These are phyloP conservation scores for Hymenopus coronatus DNA, from an alignment of 2,888 invertebrate genomes.

Conservation along the genomic window DNA sequence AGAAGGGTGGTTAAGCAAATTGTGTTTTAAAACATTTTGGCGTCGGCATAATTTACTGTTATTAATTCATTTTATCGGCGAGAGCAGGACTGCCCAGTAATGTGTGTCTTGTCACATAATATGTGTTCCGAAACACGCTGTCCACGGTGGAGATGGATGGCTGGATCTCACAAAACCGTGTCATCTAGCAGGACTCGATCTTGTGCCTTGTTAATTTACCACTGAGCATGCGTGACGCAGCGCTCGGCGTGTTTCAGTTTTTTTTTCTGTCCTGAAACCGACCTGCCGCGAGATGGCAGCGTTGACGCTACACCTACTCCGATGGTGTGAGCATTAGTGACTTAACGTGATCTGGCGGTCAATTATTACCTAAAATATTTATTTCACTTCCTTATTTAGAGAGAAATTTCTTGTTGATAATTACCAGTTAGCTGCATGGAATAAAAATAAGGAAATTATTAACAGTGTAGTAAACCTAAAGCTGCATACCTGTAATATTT, in stretches of 20 bases:
- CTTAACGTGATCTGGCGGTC: background rate
- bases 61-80: too few species aligned
- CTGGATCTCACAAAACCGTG: background rate
- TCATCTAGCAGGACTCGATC: background rate
- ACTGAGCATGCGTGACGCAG: background rate
- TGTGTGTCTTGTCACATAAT: too few species aligned
- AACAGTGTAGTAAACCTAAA: too few species aligned
- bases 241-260: background rate
- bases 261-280: background rate
- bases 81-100: too few species aligned
- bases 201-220: background rate
- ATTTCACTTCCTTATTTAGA: background rate
- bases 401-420: too few species aligned
- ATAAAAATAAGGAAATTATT: too few species aligned
- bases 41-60: too few species aligned
- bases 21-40: too few species aligned
- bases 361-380: background rate
- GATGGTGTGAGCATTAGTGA: background rate
- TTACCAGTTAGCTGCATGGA: too few species aligned
- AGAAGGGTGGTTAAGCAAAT: too few species aligned
- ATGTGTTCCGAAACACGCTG: too few species aligned
- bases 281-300: background rate
- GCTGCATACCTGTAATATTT: too few species aligned
- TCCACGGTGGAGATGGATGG: background rate
- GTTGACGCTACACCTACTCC: background rate